Evolutionary conservation across 2,888 invertebrate genomes (phyloP), one percentile per base, ranked within the genome.

Genomic region (Protophormia terraenovae): DNA sequence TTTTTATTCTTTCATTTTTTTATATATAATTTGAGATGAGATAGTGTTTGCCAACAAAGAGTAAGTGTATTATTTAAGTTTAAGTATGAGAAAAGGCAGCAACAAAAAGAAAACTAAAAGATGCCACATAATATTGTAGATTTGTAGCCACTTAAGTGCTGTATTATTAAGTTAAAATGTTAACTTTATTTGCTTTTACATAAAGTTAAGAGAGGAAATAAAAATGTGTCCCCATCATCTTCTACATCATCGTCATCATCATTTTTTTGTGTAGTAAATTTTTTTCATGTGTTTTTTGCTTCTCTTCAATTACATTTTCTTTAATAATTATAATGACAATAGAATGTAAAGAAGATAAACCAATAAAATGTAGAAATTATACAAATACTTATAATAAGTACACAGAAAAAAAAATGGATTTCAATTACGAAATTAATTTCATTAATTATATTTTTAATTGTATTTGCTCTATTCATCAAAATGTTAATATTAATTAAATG

Each of bases 141-240:
- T 71, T 78, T 71, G 78, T 58, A 45, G 77, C 77, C 77, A 77
- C 77, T 77, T 77, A 77, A 77, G 77, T 77, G 77, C 67, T 67
- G 45, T 67, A 77, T 76, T 76, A 76, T 76, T 76, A 76, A 76
- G 76, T 76, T 76, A 76, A 66, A 78, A 78, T 69, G 77, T 78
- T 69, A 69, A 69, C 69, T 71, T 69, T 71, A 78, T 78, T 78
- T 78, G 38, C 78, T 78, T 69, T 69, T 50, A 62, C 62, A 78
- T 78, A 71, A 78, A 69, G 69, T 62, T 62, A 62, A 78, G 62
- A 60, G 50, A 50, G 60, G 69, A 78, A 29, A 78, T 62, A 53
- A 71, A 69, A 78, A 53, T 67, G 55, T 10, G 32, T n/a, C n/a
- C n/a, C n/a, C n/a, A n/a, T n/a, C n/a, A n/a, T n/a, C n/a, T n/a